A percentile compares a stretch with the other conserved stretches of the same genome.
Evolutionary conservation across 2,113 vertebrate species (phyloP).

Genomic region (Butastur rufipennis): DNA sequence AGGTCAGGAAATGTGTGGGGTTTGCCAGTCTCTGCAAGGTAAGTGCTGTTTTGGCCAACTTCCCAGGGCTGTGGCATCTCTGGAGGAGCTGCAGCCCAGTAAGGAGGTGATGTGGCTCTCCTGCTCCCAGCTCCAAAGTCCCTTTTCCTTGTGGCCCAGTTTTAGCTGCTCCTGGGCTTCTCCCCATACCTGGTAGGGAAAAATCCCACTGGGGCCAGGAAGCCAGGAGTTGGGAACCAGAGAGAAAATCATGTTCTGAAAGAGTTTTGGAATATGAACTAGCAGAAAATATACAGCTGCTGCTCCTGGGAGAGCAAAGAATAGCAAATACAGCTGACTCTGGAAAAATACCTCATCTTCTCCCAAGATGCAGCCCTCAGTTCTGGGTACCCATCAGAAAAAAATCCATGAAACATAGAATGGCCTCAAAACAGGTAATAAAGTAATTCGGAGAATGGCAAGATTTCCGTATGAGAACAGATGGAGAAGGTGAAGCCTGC

Average conservation of each 20-base stretch:
- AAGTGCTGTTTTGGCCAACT: slow-evolving; percentile 37
- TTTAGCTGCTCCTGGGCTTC: background rate
- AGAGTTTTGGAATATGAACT: background rate
- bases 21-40: slow-evolving; percentile 13
- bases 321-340: background rate
- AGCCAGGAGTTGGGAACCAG: background rate
- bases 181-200: background rate
- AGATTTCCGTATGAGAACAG: background rate
- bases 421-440: background rate
- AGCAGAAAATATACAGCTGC: background rate
- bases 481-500: background rate
- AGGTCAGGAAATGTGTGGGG: background rate
- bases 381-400: background rate
- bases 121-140: background rate
- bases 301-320: background rate
- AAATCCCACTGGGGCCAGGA: background rate
- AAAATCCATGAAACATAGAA: background rate
- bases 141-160: background rate
- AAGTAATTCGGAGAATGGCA: background rate
- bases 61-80: background rate
- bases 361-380: background rate
- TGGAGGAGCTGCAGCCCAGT: background rate
- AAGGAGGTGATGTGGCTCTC: background rate
- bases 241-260: background rate
- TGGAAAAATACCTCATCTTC: background rate